phyloP scores from a whole-genome alignment of 1,140 invertebrate species.

The Pseudachorutes palmiensis region DNA sequence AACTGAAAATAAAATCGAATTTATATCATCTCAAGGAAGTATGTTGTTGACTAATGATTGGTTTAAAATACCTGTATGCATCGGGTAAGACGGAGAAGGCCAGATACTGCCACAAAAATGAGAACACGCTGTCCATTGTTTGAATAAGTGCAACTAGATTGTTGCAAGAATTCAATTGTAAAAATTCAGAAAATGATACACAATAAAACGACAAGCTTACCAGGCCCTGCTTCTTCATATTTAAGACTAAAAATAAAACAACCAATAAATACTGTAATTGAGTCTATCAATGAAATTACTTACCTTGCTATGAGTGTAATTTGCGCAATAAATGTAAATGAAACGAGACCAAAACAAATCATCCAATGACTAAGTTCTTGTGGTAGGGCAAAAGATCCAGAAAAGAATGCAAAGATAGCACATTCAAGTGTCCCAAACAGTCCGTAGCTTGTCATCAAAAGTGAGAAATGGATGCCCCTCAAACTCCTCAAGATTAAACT shows the following conservation, averaged over 20 bases:
- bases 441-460: constrained; percentile 12
- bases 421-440: constrained; percentile 23
- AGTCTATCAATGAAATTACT: not conserved
- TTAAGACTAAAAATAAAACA: constrained; percentile 6
- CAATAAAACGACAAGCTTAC: not conserved
- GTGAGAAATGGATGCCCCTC: not conserved
- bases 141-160: constrained; percentile 19
- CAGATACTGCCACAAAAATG: constrained; percentile 46
- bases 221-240: constrained; percentile 26
- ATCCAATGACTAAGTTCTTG: not conserved
- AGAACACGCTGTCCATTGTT: constrained; percentile 18
- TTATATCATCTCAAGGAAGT: not conserved
- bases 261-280: no score
- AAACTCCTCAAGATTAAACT: not conserved
- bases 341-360: not conserved
- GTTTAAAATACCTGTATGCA: constrained; percentile 50
- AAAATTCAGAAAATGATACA: no score
- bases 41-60: no score
- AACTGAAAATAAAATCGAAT: not conserved
- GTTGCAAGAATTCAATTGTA: no score
- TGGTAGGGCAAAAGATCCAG: constrained; percentile 15
- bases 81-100: constrained; percentile 79
- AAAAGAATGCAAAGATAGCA: constrained; percentile 5
- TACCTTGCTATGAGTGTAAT: not conserved
- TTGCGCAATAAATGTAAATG: not conserved